Evolutionary conservation across 1,140 invertebrate genomes (phyloP).

Genomic region (Trachelipus rathkii): DNA sequence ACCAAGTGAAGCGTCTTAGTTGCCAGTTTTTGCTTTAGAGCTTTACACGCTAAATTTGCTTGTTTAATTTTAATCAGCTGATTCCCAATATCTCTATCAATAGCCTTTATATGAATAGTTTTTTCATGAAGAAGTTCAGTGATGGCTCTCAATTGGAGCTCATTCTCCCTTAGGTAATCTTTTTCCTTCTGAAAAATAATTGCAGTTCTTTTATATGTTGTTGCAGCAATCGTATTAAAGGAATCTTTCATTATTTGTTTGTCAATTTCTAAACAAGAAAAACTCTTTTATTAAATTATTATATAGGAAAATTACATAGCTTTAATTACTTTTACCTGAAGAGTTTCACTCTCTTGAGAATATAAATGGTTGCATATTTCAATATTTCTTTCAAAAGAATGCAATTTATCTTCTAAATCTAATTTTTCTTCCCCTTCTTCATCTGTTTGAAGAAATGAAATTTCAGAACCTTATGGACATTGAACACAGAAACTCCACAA

Average conservation of each 20-base stretch:
- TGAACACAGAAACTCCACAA: too few species aligned
- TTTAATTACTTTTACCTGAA: background rate
- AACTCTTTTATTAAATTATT: too few species aligned
- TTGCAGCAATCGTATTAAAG: too few species aligned
- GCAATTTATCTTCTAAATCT: constrained; percentile 1
- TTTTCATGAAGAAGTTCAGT: constrained; percentile 21
- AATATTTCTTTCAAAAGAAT: background rate
- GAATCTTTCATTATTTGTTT: too few species aligned
- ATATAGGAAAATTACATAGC: too few species aligned
- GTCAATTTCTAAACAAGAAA: too few species aligned
- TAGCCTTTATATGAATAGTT: constrained; percentile 1
- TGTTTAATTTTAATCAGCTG: constrained; percentile 23
- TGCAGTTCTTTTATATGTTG: too few species aligned
- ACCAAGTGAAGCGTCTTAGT: background rate
- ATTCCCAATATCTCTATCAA: constrained; percentile 20
- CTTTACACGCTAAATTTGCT: background rate
- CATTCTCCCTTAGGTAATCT: constrained; percentile 11
- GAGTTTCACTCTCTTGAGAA: background rate
- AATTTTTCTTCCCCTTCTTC: background rate
- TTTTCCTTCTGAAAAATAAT: background rate
- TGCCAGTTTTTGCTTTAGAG: background rate
- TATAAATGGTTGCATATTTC: background rate
- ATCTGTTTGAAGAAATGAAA: too few species aligned
- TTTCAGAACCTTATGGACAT: too few species aligned
- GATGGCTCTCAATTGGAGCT: constrained; percentile 10